These are phyloP conservation scores for Halcyon smyrnensis DNA, from an alignment of 2,797 vertebrate genomes.

Conservation along the genomic window DNA sequence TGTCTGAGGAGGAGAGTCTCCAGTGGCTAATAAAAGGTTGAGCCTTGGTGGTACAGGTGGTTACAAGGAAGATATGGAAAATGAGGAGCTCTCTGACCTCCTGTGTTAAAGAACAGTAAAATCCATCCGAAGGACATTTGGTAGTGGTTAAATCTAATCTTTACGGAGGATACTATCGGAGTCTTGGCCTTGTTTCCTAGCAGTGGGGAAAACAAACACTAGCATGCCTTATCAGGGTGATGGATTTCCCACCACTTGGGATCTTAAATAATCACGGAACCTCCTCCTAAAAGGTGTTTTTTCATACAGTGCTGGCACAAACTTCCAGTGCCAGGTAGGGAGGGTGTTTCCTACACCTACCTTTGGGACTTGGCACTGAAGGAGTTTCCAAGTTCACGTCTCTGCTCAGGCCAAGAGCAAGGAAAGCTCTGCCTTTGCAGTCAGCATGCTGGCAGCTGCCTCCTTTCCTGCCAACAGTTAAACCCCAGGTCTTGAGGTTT, in stretches of 20 bases:
- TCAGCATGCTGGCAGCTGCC: background rate
- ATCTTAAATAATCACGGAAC: background rate
- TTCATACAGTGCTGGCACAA: background rate
- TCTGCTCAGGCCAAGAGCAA: background rate
- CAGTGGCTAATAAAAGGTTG: background rate
- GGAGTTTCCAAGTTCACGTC: background rate
- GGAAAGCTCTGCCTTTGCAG: background rate
- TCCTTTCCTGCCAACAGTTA: background rate
- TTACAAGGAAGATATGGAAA: background rate
- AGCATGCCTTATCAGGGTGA: background rate
- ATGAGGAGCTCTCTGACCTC: background rate
- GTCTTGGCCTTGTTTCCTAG: background rate
- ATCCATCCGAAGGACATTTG: background rate
- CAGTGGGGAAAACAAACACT: conserved; percentile 38
- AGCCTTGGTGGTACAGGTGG: background rate
- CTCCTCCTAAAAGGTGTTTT: background rate
- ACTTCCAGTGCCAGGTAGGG: background rate
- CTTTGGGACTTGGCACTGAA: background rate
- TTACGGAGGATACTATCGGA: background rate
- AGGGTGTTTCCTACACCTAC: background rate
- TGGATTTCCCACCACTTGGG: background rate
- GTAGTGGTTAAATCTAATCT: background rate
- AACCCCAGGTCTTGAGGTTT: background rate
- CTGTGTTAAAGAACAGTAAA: background rate
- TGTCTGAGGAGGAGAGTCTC: background rate